Conservation (phyloP, 2,888 invertebrate species). For the Venustoraphidia nigricollis region DNA sequence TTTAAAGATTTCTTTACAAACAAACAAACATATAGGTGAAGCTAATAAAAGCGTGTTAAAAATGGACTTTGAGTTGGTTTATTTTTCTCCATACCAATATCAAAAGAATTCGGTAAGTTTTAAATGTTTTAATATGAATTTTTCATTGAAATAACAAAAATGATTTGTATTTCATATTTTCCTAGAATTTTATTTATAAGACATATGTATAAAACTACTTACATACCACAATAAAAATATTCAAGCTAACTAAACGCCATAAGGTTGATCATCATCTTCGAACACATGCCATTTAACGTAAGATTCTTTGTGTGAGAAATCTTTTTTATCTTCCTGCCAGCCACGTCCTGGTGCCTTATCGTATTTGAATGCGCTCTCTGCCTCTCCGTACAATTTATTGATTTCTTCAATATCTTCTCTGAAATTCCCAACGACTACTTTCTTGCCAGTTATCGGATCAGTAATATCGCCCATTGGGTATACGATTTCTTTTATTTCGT, state of each 20-base stretch:
- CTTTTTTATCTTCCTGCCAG: constrained; percentile 66
- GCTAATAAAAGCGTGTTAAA: too few species aligned
- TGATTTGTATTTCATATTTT: too few species aligned
- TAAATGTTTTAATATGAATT: too few species aligned
- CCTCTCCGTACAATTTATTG: constrained; percentile 52
- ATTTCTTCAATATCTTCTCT: constrained; percentile 58
- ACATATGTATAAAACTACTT: too few species aligned
- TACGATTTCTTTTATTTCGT: constrained; percentile 62
- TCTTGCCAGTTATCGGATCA: constrained; percentile 74
- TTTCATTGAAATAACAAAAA: too few species aligned
- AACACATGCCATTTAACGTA: constrained; percentile 67
- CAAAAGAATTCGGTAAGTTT: too few species aligned
- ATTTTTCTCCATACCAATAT: too few species aligned
- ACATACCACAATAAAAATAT: too few species aligned
- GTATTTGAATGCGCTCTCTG: constrained; percentile 54
- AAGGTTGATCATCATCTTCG: constrained; percentile 54
- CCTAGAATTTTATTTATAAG: too few species aligned
- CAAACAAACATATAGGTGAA: too few species aligned
- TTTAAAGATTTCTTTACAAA: too few species aligned
- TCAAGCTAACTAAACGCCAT: constrained; percentile 37
- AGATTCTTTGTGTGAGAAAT: constrained; percentile 61
- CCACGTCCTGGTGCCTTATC: constrained; percentile 64
- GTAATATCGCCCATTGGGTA: constrained; percentile 71
- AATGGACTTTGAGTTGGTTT: too few species aligned
- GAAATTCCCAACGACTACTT: constrained; percentile 54